phyloP scores from a whole-genome alignment of 1,140 invertebrate species.

The Drepana arcuata region DNA sequence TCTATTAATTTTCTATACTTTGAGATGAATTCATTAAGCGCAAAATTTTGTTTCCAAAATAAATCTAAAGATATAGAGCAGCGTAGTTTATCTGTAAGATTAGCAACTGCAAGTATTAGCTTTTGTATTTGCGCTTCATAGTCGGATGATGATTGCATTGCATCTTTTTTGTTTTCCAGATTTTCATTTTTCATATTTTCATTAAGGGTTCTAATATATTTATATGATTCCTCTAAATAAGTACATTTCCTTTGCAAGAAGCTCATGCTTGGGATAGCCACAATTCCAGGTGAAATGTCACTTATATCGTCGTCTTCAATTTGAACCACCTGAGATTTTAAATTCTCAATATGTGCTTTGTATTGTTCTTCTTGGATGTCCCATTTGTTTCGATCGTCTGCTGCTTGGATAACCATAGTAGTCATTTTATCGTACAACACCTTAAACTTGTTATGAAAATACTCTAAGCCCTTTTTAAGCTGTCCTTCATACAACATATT shows the following conservation, averaged over 20 bases:
- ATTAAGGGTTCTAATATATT: slow-evolving; percentile 45
- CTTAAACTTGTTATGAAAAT: slow-evolving; percentile 62
- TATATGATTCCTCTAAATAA: slow-evolving; percentile 57
- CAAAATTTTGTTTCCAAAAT: slow-evolving; percentile 55
- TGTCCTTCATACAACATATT: slow-evolving; percentile 42
- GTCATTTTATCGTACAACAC: slow-evolving; percentile 51
- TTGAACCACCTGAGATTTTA: slow-evolving; percentile 27
- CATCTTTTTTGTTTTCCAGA: slow-evolving; percentile 43
- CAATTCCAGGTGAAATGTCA: slow-evolving; percentile 38
- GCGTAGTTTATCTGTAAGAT: slow-evolving; percentile 47
- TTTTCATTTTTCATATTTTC: slow-evolving; percentile 58
- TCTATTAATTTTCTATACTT: slow-evolving; percentile 51
- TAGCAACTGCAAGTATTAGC: slow-evolving; percentile 34
- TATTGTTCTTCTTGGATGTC: slow-evolving; percentile 55
- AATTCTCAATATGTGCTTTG: slow-evolving; percentile 56
- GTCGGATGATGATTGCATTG: slow-evolving; percentile 28
- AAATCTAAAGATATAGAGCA: slow-evolving; percentile 42
- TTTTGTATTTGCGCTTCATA: slow-evolving; percentile 53
- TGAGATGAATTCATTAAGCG: slow-evolving; percentile 31
- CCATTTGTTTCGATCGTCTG: slow-evolving; percentile 51
- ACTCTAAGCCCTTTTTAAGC: slow-evolving; percentile 42
- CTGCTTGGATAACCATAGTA: slow-evolving; percentile 33
- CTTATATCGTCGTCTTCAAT: slow-evolving; percentile 42
- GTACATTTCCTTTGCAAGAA: slow-evolving; percentile 41
- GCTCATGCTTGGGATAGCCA: slow-evolving; percentile 16